Evolutionary conservation across 2,113 vertebrate species (phyloP).

Genomic region (Petaurus breviceps): DNA sequence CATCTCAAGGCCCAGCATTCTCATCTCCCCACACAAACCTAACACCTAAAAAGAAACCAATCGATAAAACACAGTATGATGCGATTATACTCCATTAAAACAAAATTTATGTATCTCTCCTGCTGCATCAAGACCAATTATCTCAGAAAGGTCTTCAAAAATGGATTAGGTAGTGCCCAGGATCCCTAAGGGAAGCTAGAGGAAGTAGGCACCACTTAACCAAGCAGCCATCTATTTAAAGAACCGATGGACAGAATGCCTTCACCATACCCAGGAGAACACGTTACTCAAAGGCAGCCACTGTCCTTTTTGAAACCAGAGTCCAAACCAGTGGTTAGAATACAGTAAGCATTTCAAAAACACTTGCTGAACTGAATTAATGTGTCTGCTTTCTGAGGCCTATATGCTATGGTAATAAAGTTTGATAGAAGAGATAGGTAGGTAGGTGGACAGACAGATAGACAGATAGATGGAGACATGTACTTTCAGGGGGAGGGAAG

Average conservation of each 20-base stretch:
- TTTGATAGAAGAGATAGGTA: background rate
- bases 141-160: background rate
- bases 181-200: background rate
- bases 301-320: background rate
- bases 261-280: background rate
- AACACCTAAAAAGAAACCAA: background rate
- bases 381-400: background rate
- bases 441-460: background rate
- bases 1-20: background rate
- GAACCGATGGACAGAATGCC: background rate
- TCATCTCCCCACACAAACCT: background rate
- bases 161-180: slow-evolving; percentile 13
- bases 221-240: background rate
- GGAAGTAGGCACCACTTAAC: background rate
- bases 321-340: background rate
- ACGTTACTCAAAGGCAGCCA: background rate
- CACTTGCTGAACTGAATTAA: background rate
- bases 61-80: background rate
- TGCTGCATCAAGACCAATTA: background rate
- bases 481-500: background rate
- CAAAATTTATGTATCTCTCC: background rate
- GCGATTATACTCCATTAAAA: background rate
- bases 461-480: background rate
- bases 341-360: background rate
- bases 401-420: background rate